Conservation (phyloP, 2,888 invertebrate species). For the Drosophila vallismaia region DNA sequence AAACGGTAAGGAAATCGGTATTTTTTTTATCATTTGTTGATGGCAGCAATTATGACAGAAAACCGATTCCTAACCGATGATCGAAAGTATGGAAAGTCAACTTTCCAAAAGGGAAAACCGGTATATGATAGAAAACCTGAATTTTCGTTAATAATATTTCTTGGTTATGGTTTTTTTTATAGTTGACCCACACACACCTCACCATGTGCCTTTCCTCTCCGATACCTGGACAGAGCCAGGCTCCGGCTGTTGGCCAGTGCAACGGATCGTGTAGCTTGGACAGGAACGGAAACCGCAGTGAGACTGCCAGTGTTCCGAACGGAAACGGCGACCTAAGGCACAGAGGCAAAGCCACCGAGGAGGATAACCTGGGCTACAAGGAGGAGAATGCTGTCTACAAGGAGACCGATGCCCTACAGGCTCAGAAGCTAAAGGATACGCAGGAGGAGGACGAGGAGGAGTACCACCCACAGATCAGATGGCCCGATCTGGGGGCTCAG, state of each 20-base stretch:
- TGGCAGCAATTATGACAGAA: too few species aligned
- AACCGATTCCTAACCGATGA: too few species aligned
- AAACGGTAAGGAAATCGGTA: too few species aligned
- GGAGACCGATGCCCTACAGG: conserved; percentile 43
- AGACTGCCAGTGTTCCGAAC: conserved; percentile 3
- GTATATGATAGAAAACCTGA: neutral
- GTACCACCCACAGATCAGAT: conserved; percentile 87
- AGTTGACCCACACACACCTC: conserved; percentile 26
- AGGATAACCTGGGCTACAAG: conserved; percentile 74
- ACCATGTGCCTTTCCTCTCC: conserved; percentile 80
- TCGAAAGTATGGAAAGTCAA: too few species aligned
- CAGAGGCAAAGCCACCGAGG: conserved; percentile 40
- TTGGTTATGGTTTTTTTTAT: conserved; percentile 5
- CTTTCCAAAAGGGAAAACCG: neutral
- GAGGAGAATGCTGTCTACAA: conserved; percentile 81
- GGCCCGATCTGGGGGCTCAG: conserved; percentile 90
- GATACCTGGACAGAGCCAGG: conserved; percentile 43
- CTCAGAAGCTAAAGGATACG: conserved; percentile 14
- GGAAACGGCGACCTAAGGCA: conserved; percentile 49
- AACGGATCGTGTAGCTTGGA: conserved; percentile 46
- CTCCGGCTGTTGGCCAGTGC: conserved; percentile 33
- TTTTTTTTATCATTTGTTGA: too few species aligned
- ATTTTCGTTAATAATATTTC: neutral
- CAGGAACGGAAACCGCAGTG: conserved; percentile 37
- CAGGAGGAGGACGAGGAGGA: conserved; percentile 53